Percentiles rank a stretch among this genome's conserved stretches.
Evolutionary conservation across 2,888 invertebrate genomes (phyloP).

Genomic region (Philonicus albiceps): DNA sequence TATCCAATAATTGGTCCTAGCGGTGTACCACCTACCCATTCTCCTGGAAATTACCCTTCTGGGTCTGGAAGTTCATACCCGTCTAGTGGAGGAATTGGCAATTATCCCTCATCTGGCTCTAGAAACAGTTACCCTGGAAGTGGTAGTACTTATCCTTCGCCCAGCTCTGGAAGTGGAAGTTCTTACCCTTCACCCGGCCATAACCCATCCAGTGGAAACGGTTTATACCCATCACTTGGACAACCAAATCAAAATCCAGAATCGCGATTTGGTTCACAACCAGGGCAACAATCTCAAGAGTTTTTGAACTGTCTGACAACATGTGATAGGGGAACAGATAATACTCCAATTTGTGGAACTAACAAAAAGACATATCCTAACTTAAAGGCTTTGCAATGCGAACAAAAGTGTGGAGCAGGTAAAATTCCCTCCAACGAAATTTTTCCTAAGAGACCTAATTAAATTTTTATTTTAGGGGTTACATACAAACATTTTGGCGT

Average conservation of each 20-base stretch:
- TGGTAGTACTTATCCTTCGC: not conserved
- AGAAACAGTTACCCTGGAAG: not conserved
- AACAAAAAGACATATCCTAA: slow-evolving; percentile 1
- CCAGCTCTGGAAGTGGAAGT: not conserved
- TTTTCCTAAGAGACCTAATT: not conserved
- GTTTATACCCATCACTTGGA: not conserved
- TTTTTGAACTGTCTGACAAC: not conserved
- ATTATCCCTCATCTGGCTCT: not conserved
- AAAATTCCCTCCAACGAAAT: not conserved
- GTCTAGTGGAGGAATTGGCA: not conserved
- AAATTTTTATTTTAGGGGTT: not conserved
- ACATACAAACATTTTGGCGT: not conserved
- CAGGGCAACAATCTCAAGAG: slow-evolving; percentile 3
- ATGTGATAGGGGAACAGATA: not conserved
- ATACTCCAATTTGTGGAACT: not conserved
- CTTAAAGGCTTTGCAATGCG: not conserved
- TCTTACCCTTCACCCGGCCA: not conserved
- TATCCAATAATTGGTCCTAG: not conserved
- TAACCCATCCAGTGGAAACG: not conserved
- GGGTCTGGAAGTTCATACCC: not conserved
- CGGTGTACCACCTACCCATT: not conserved
- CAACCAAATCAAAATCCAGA: not conserved
- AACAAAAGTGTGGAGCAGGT: slow-evolving; percentile 27
- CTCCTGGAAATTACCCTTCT: not conserved
- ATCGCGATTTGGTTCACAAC: not conserved